Conservation (phyloP, 2,797 vertebrate genomes). For the Etheostoma perlongum region DNA sequence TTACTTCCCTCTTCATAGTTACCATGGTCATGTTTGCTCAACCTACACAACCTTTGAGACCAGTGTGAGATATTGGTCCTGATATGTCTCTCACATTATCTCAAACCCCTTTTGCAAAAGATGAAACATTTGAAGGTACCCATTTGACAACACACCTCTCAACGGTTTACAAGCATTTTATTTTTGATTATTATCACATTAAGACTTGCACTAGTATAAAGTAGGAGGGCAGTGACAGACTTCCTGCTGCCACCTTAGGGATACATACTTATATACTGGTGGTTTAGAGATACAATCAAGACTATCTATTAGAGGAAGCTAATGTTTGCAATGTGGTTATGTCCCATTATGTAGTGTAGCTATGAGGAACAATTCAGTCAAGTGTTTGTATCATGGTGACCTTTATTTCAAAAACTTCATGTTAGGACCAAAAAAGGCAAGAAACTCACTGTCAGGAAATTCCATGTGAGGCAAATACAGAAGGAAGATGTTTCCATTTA, state of each 20-base stretch:
- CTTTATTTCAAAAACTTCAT: background rate
- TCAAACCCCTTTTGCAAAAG: no score
- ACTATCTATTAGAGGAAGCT: background rate
- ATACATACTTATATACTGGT: background rate
- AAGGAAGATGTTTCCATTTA: background rate
- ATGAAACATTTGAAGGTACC: no score
- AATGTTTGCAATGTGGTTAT: background rate
- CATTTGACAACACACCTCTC: no score
- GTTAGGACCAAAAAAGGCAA: constrained; percentile 19
- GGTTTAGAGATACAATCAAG: no score
- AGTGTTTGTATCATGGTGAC: background rate
- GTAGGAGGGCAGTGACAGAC: background rate
- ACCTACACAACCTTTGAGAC: background rate
- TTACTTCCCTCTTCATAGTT: background rate
- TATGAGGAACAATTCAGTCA: background rate
- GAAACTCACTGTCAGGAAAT: background rate
- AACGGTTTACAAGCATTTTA: no score
- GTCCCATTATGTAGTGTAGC: background rate
- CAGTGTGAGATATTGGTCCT: no score
- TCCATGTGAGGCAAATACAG: fast-evolving
- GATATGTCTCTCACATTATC: no score
- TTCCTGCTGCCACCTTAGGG: background rate
- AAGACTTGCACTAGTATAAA: no score
- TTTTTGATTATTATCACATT: no score
- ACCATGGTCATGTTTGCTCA: background rate